Evolutionary conservation across 2,797 vertebrate species (phyloP).

Genomic region (Epinephelus awoara): DNA sequence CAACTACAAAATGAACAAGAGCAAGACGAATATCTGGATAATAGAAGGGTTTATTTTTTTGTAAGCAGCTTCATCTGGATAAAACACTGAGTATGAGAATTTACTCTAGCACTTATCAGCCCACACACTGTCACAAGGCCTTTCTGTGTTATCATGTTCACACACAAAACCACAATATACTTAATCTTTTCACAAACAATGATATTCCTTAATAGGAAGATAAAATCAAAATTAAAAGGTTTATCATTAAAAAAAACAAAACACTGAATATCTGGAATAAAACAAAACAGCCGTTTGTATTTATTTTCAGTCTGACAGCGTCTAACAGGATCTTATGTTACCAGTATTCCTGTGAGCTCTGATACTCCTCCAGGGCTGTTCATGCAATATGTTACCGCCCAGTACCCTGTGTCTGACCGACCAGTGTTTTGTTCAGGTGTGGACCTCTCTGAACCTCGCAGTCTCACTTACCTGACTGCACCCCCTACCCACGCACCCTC

Average conservation of each 20-base stretch:
- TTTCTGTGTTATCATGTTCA: neutral
- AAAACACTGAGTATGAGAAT: no score
- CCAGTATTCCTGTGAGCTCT: constrained; percentile 28
- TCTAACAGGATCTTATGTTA: constrained; percentile 45
- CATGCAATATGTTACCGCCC: constrained; percentile 42
- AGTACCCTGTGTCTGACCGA: constrained; percentile 65
- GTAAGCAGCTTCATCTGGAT: no score
- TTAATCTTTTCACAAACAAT: neutral
- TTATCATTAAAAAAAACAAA: neutral
- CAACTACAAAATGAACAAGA: no score
- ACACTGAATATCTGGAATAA: neutral
- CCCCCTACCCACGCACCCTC: constrained; percentile 36
- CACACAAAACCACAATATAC: neutral
- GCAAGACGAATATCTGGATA: no score
- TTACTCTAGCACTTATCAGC: no score
- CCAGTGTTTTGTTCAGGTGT: constrained; percentile 63
- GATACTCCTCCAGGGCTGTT: constrained; percentile 58
- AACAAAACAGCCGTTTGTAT: neutral
- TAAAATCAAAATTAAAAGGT: neutral
- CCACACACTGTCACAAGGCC: neutral
- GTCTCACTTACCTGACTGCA: constrained; percentile 70
- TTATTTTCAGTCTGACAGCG: constrained; percentile 9
- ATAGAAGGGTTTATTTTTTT: no score
- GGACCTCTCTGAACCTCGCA: constrained; percentile 59
- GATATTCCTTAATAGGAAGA: no score